Percentiles rank a stretch among this genome's conserved stretches.
phyloP scores from a whole-genome alignment of 2,113 vertebrate genomes.

The Chinchilla lanigera region DNA sequence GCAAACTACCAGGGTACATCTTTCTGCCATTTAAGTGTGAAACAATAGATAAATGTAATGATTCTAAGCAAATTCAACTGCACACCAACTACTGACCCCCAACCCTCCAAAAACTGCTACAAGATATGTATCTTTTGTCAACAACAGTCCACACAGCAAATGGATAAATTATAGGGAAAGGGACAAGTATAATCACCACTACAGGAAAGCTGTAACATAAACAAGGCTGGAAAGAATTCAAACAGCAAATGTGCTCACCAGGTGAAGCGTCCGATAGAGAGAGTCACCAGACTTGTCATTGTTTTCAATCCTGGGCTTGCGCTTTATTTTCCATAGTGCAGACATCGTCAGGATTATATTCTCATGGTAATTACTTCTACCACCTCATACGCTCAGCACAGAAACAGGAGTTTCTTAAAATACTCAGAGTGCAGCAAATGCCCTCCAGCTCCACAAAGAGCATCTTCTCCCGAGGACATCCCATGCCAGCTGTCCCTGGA shows the following conservation, averaged over 20 bases:
- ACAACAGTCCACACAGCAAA: neutral
- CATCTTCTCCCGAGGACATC: neutral
- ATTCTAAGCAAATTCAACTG: neutral
- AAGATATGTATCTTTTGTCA: neutral
- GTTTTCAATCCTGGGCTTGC: constrained; percentile 76
- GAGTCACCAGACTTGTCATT: constrained; percentile 88
- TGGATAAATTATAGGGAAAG: fast-evolving
- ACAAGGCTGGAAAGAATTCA: neutral
- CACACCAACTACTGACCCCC: neutral
- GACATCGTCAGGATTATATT: constrained; percentile 81
- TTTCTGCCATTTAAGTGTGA: neutral
- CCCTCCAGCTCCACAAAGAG: constrained; percentile 43
- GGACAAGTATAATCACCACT: neutral
- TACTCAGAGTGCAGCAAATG: neutral
- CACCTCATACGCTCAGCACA: constrained; percentile 49
- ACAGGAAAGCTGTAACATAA: neutral
- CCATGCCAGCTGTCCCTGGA: neutral
- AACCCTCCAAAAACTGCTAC: neutral
- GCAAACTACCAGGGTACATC: neutral
- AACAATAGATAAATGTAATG: neutral
- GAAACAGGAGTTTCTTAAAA: constrained; percentile 67
- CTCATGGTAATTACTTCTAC: constrained; percentile 65
- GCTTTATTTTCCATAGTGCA: constrained; percentile 83
- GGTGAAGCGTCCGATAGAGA: constrained; percentile 90
- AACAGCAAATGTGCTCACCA: constrained; percentile 89